A percentile compares a stretch with the other conserved stretches of the same genome.
phyloP scores from a whole-genome alignment of 2,797 vertebrate species.

The Enteromius fasciolatus region DNA sequence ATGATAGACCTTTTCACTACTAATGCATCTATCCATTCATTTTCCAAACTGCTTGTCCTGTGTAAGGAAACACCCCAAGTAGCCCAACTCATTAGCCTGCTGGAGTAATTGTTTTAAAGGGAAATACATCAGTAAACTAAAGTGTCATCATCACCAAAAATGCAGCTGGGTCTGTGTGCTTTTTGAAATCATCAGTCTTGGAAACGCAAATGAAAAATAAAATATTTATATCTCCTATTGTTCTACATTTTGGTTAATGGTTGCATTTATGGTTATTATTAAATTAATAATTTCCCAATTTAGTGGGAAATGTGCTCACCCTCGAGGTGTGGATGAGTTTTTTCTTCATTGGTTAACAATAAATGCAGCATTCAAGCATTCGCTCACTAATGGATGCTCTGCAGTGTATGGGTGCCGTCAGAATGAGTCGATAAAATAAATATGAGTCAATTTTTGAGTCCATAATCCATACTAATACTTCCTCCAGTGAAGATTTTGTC shows the following conservation, averaged over 20 bases:
- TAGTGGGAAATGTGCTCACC: background rate
- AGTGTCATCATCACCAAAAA: background rate
- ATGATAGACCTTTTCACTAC: background rate
- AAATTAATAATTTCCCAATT: background rate
- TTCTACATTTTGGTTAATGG: background rate
- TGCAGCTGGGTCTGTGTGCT: background rate
- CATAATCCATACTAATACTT: background rate
- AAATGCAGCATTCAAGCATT: background rate
- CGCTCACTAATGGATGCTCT: background rate
- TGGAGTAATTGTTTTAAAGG: background rate
- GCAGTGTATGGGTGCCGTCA: background rate
- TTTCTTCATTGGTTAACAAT: background rate
- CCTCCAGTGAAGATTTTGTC: background rate
- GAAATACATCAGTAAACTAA: background rate
- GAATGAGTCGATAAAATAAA: no score
- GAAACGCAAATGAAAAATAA: background rate
- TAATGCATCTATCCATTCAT: background rate
- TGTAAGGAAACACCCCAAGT: background rate
- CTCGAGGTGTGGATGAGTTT: background rate
- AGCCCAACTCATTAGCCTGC: background rate
- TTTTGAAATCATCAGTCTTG: slow-evolving; percentile 1
- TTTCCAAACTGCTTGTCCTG: background rate
- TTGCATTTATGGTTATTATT: background rate
- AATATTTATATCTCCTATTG: background rate
- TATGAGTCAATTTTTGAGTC: no score